Evolutionary conservation across 2,113 vertebrate genomes (phyloP), one percentile per base, ranked within the genome.

Genomic region (Hippocampus barbouri): DNA sequence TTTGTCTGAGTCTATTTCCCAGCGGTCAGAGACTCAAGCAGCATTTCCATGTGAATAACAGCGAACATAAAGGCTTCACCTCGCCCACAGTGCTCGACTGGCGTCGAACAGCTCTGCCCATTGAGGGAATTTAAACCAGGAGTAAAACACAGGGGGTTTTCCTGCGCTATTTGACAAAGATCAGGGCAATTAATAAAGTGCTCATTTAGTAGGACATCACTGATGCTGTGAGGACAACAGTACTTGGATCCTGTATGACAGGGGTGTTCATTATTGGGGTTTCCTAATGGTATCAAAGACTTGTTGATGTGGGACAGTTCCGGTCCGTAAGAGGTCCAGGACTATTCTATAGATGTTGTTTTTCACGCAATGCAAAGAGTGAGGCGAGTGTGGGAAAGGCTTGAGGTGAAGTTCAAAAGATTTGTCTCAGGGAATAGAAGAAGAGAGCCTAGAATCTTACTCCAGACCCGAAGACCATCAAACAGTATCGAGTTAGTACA

Each of bases 1-100:
- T 78, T 82, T 75, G 76, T 69, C 63, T 66, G 68, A 77, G 82
- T 73, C 23, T 45, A 73, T 80, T 90, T 88, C 86, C 89, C 82
- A 89, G 86, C 83, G 71, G 86, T 82, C 74, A 66, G 54, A 63
- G 51, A 47, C 60, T 5, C 4, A 76, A 70, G 72, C 70, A 67
- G 53, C 80, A 93, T 93, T 92, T 92, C 83, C 89, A 92, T 92
- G 74, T 92, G 84, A 89, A 88, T 79, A 47, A 76, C 76, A 71
- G 25, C 40, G 11, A 69, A 76, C 71, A 79, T 80, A 81, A 83
- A 86, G 80, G 74, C 71, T 69, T 76, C 69, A 73, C 66, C 76
- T 67, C 78, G 79, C 79, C 73, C 59, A 71, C 38, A 68, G 70
- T 66, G 68, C 71, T 63, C 72, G 62, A 41, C 20, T 11, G 6